Evolutionary conservation across 2,797 vertebrate species (phyloP), one percentile per base, ranked within the genome.

Genomic region (Selene dorsalis): DNA sequence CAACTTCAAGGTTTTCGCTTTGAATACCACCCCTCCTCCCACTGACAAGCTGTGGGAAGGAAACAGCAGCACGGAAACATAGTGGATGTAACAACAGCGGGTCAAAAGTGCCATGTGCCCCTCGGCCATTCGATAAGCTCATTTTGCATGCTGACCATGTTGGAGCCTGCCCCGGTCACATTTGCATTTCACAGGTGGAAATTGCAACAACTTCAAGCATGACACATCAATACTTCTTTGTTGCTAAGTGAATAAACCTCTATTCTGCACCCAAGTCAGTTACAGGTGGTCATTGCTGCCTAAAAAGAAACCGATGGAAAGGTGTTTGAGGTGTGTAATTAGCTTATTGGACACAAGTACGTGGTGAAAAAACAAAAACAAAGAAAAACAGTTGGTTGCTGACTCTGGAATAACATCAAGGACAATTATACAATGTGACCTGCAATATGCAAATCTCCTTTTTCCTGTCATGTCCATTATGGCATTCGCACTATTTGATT

Each of bases 171-270:
- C 78, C 83, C 2, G 48, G 81, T 76, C 60, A 64, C 83, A 93
- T 94, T 90, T 93, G 87, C 91, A 92, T 93, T 93, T 93, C 85
- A 86, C 83, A 88, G 82, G 77, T 88, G 77, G 83, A 87, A 79
- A 75, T n/a, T 75, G 74, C 73, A 32, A 64, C 69, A 78, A 67
- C 77, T 73, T 76, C 77, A 69, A 75, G 80, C 80, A 43, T 89
- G 87, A 91, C 86, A 89, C 84, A 81, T 91, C 86, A 75, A 86
- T 82, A 81, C 52, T 18, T 66, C 84, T 92, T 87, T 92, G 80
- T 87, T 85, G 80, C 69, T 45, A 64, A 75, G 75, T 89, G 83
- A 91, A 88, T 84, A 59, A 73, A 62, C 74, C 73, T 38, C 69
- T 76, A 68, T 81, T 78, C 65, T 63, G 74, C 56, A 12, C 24